Evolutionary conservation across 2,113 vertebrate species (phyloP).

Genomic region (Cynoglossus semilaevis): DNA sequence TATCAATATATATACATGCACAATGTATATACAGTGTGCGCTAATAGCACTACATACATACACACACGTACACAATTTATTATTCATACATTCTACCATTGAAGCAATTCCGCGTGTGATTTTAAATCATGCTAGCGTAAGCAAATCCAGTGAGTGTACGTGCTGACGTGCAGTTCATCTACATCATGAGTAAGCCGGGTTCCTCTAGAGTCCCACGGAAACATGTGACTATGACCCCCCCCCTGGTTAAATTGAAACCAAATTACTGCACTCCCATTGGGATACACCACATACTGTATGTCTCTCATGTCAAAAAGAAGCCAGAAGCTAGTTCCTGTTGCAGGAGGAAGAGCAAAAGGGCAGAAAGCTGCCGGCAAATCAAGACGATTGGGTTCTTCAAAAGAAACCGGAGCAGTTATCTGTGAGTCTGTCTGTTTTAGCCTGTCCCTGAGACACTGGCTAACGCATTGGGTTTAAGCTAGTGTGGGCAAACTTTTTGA

Average conservation of each 20-base stretch:
- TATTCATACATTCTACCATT: too few relatives aligned
- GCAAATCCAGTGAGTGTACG: not conserved
- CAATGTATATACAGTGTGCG: too few relatives aligned
- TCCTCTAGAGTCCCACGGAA: conserved; percentile 37
- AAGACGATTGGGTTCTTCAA: conserved; percentile 15
- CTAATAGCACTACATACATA: too few relatives aligned
- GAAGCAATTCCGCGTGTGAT: too few relatives aligned
- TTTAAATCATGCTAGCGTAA: not conserved
- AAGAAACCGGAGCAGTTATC: conserved; percentile 4
- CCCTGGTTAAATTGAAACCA: conserved; percentile 62
- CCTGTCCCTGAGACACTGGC: not conserved
- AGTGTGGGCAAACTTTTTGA: too few relatives aligned
- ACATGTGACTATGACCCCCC: conserved; percentile 53
- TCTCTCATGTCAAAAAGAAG: conserved; percentile 43
- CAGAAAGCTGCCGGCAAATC: not conserved
- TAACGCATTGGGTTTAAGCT: too few relatives aligned
- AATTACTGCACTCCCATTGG: conserved; percentile 45
- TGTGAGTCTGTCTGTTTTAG: conserved; percentile 12
- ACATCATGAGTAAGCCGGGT: conserved; percentile 15
- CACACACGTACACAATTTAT: too few relatives aligned
- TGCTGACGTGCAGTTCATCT: conserved; percentile 5
- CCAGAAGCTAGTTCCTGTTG: conserved; percentile 27
- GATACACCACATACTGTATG: conserved; percentile 37
- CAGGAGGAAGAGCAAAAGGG: not conserved
- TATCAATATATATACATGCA: too few relatives aligned